Evolutionary conservation across 2,888 invertebrate species (phyloP).

Genomic region (Scaptomyza tumidula): DNA sequence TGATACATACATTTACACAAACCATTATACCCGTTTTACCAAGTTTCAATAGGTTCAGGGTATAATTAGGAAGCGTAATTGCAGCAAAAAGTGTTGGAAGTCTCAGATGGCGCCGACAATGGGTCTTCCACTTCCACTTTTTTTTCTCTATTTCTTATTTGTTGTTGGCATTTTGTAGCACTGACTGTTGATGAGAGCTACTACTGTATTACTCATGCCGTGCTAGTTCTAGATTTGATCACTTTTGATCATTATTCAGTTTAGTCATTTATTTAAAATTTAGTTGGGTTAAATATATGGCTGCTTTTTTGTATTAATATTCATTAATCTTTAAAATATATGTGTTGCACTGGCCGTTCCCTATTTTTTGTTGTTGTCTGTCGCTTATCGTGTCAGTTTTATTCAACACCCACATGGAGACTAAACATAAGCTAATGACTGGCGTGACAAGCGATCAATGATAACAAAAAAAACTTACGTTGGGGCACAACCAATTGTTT

Average conservation of each 20-base stretch:
- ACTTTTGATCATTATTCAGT: constrained; percentile 15
- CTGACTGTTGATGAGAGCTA: constrained; percentile 22
- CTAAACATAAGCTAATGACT: constrained; percentile 31
- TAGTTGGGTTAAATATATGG: background rate
- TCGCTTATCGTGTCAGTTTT: constrained; percentile 12
- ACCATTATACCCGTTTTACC: no score
- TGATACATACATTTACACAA: no score
- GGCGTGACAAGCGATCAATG: constrained; percentile 51
- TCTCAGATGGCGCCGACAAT: no score
- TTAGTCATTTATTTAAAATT: constrained; percentile 11
- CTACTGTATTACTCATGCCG: constrained; percentile 55
- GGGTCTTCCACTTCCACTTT: background rate
- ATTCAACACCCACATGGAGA: constrained; percentile 32
- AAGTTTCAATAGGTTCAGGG: no score
- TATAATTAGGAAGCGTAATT: constrained; percentile 67
- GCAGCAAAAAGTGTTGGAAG: constrained; percentile 24
- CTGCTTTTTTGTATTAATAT: background rate
- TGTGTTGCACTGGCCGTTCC: background rate
- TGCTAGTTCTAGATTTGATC: constrained; percentile 14
- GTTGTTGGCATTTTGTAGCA: background rate
- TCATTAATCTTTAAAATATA: background rate
- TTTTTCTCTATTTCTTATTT: background rate
- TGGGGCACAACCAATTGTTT: constrained; percentile 50
- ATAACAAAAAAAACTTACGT: constrained; percentile 50
- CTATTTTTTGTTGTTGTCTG: background rate